A percentile compares a stretch with the other conserved stretches of the same genome.
These are phyloP conservation scores for Cuniculus paca DNA, from an alignment of 2,797 vertebrate genomes.

Conservation along the genomic window DNA sequence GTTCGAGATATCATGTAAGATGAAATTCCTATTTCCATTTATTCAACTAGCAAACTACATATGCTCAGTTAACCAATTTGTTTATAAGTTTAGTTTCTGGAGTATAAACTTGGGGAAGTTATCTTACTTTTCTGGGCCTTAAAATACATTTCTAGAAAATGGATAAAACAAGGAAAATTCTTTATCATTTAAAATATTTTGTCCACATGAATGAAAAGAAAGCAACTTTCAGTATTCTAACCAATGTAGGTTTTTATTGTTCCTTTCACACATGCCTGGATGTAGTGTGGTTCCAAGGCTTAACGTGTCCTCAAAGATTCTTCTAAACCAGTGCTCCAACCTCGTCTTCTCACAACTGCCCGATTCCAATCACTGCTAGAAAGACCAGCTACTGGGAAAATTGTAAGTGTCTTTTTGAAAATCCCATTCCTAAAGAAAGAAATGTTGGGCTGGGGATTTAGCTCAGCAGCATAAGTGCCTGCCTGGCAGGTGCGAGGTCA, in stretches of 20 bases:
- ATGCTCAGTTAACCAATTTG: too few species aligned
- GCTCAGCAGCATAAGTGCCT: too few species aligned
- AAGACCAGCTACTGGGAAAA: neutral
- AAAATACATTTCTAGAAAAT: neutral
- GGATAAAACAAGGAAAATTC: neutral
- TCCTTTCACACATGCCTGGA: neutral
- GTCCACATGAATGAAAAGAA: neutral
- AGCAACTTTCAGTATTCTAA: neutral
- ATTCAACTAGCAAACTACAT: too few species aligned
- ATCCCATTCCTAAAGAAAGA: neutral
- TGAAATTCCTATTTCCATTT: too few species aligned
- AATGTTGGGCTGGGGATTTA: too few species aligned
- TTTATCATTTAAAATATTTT: neutral
- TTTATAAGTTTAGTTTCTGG: neutral
- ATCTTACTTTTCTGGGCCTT: neutral
- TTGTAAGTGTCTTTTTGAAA: neutral
- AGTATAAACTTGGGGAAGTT: neutral
- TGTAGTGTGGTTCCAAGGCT: neutral
- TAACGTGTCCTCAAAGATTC: neutral
- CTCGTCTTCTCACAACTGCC: neutral
- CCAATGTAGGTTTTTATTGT: neutral
- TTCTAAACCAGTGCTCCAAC: neutral
- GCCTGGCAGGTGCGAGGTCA: too few species aligned
- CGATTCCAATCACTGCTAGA: neutral
- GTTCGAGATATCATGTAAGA: too few species aligned